These are phyloP conservation scores for Lochmaea crataegi DNA, from an alignment of 2,888 invertebrate genomes.

Conservation along the genomic window DNA sequence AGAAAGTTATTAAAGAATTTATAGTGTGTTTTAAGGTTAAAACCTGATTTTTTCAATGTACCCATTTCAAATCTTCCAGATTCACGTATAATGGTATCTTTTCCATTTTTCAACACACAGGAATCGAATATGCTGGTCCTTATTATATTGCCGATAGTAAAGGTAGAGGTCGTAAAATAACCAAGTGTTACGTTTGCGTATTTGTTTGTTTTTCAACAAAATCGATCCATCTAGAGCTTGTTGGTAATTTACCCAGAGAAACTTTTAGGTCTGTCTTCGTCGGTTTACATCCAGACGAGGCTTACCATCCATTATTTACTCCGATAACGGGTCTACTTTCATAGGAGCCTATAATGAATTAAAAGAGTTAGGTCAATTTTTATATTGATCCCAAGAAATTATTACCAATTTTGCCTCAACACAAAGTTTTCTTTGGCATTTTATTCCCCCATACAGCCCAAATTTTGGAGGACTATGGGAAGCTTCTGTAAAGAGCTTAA, in stretches of 20 bases:
- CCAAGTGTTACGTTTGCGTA: constrained; percentile 40
- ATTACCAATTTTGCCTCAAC: too few species aligned
- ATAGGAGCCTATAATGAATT: not conserved
- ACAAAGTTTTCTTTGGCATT: too few species aligned
- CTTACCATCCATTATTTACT: not conserved
- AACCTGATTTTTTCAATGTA: constrained; percentile 17
- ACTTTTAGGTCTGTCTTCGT: too few species aligned
- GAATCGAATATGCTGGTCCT: constrained; percentile 40
- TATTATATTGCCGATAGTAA: constrained; percentile 26
- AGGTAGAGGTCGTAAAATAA: constrained; percentile 26
- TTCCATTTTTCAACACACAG: constrained; percentile 32
- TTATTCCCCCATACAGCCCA: too few species aligned
- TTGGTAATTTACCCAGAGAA: not conserved
- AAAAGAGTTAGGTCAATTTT: too few species aligned
- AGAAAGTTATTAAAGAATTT: constrained; percentile 22
- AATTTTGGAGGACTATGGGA: too few species aligned
- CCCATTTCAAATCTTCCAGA: constrained; percentile 28
- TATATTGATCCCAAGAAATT: too few species aligned
- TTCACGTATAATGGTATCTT: constrained; percentile 24
- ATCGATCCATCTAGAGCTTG: constrained; percentile 41
- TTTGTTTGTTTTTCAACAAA: constrained; percentile 39
- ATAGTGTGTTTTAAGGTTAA: constrained; percentile 33
- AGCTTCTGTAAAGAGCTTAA: too few species aligned
- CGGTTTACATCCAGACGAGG: too few species aligned
- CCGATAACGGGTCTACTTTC: not conserved